Base-by-base conservation (phyloP, 2,888 invertebrate species). In the Syrphus vitripennis region DNA sequence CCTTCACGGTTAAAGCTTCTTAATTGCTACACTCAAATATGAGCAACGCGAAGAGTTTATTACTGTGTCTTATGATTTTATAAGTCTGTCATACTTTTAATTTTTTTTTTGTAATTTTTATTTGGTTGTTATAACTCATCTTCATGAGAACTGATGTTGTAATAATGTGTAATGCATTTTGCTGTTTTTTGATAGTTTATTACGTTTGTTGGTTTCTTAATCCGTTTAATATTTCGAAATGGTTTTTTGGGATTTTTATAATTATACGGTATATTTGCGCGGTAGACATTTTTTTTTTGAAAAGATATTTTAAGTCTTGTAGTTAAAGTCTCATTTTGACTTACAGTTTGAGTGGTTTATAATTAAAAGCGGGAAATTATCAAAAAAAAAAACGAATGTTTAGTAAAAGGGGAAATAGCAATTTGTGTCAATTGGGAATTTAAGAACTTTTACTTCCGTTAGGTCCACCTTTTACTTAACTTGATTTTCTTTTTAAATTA, bases 111-210 rank as follows among this genome's bases (percentile, higher is more conserved):
- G 3, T 29, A n/a, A n/a, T 31, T 29, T 31, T 31, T 24, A 29
- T 16, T 14, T 19, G 34, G 67, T 67, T 67, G 29, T 48, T 50
- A 67, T 69, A 78, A 65, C 63, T 74, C 82, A 74, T 86, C 82
- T 86, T 86, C 86, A 70, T 78, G 86, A 59, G 82, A 86, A 19
- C 19, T 65, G 65, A 63, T 86, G 82, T 86, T 42, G 84, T 81
- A 84, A 84, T 84, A 71, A 67, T 42, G 84, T 42, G 84, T 81
- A 81, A 81, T 81, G 65, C 55, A 71, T 75, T 71, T 75, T 53
- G 55, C 42, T 82, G 71, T 82, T 70, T 80, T 72, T 50, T 45
- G 37, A 31, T 24, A 21, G 26, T 71, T 76, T 53, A 71, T 63
- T 48, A 34, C 48, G 26, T n/a, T n/a, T 10, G 48, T 67, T 24